Base-by-base conservation (phyloP, 2,888 invertebrate genomes). In the Acrobasis repandana region DNA sequence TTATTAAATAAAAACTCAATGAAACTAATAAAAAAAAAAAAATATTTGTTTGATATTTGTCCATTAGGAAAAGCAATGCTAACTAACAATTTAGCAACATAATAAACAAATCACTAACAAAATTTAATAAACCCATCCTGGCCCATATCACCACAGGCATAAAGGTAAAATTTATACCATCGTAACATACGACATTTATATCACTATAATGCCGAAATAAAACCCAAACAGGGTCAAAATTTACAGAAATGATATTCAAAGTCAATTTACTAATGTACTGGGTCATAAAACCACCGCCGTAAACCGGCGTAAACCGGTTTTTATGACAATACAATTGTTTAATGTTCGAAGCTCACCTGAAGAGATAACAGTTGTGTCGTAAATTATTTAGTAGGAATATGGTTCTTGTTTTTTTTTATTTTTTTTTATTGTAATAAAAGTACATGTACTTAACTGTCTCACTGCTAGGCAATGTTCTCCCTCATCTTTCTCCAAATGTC, bases 251-350 rank as follows among this genome's bases (percentile, higher is more conserved):
- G 46, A 43, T 46, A 46, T 46, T 56, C 46, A 56, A 54, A 61
- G 59, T 57, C 61, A 63, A 65, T 63, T 62, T 61, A 56, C 61
- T 65, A 67, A 67, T 63, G 66, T 63, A 61, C 58, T 16, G 48
- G 15, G 18, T 58, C 58, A 58, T 64, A 64, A 69, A 65, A 49
- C 59, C 60, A 51, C 52, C 58, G 20, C 14, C 46, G n/a, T 51
- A 51, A 46, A 56, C 56, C 56, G 57, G 48, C 50, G 60, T 51
- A 58, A 47, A 51, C 11, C 14, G 50, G 50, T 16, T 58, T 69
- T 69, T 69, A 67, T 59, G 61, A 63, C 49, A 36, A 52, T 56
- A 63, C 64, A 69, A 69, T 69, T 69, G 66, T 67, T 66, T 65
- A 56, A 67, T 67, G 60, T 51, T 49, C 18, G 47, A 28, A 54